Base-by-base conservation (phyloP, 2,888 invertebrate species). In the Punctoribates punctum region DNA sequence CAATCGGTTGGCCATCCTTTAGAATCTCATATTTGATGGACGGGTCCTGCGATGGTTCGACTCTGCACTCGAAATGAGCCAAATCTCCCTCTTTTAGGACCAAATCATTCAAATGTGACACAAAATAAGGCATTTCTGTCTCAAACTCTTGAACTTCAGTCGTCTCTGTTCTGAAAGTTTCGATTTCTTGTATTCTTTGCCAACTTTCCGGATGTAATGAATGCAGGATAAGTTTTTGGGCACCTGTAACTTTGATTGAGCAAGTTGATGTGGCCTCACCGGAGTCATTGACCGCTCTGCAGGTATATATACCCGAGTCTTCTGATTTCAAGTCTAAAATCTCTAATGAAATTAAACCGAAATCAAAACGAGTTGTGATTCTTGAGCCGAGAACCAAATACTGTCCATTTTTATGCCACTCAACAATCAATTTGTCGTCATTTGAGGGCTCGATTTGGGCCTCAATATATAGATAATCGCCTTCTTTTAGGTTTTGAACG, bases 271-370 rank as follows among this genome's bases (percentile, higher is more conserved):
- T 90, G 17, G 93, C 94, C 5, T 90, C 89, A 38, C 95, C 95
- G 83, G 91, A 92, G 81, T 88, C 90, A 83, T 95, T 95, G 1
- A 91, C 92, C 23, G 94, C 95, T 84, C 91, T 89, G 84, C 92
- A 92, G 81, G 93, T 93, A 82, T 95, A 95, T 85, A 91, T 91
- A 86, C 96, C 96, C 83, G 92, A 90, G 90, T 98, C 98, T 90
- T 98, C 97, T 88, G 91, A 90, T 88, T 96, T 92, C 88, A 96
- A 91, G 90, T 96, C 94, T 78, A 96, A 89, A 78, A 99, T 95
- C 82, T 99, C 98, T 80, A 99, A 85, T 48, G 96, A 95, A 74
- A 98, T 96, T 83, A 94, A 96, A 23, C 98, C 98, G 84, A 99
- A 98, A 83, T 99, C 98, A 82, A 95, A 93, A 83, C 95, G 94